Conservation (phyloP, 2,888 invertebrate species). For the Leptopilina myrica region DNA sequence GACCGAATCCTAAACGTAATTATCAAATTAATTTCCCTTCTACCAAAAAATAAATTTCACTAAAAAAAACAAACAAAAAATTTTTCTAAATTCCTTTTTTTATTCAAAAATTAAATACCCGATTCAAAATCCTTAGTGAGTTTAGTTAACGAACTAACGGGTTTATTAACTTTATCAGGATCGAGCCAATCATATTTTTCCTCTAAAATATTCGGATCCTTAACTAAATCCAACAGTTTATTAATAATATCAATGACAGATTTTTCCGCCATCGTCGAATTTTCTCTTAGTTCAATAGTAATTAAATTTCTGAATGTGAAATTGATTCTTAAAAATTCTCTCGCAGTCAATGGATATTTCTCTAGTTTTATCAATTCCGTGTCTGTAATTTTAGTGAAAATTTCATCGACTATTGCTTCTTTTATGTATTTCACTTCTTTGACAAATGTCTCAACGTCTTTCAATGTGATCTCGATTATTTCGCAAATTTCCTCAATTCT, state of each 20-base stretch:
- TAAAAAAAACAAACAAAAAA: neutral
- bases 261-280: constrained; percentile 84
- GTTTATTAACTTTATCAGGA: constrained; percentile 80
- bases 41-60: too few relatives aligned
- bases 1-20: constrained; percentile 79
- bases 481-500: constrained; percentile 83
- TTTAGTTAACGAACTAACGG: constrained; percentile 80
- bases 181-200: constrained; percentile 83
- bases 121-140: constrained; percentile 77
- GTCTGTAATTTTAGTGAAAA: constrained; percentile 81
- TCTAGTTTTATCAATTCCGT: constrained; percentile 82
- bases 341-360: constrained; percentile 80
- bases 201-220: constrained; percentile 79
- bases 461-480: constrained; percentile 79
- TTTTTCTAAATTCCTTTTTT: constrained; percentile 1
- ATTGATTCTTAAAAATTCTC: constrained; percentile 82
- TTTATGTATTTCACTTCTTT: constrained; percentile 87
- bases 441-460: constrained; percentile 82
- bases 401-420: constrained; percentile 84
- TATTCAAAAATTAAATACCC: neutral
- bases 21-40: neutral
- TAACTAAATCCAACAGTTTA: constrained; percentile 84
- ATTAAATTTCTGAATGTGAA: constrained; percentile 78
- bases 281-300: constrained; percentile 78
- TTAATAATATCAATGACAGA: constrained; percentile 88